phyloP scores from a whole-genome alignment of 2,113 vertebrate genomes.

The Microcebus tavaratra region DNA sequence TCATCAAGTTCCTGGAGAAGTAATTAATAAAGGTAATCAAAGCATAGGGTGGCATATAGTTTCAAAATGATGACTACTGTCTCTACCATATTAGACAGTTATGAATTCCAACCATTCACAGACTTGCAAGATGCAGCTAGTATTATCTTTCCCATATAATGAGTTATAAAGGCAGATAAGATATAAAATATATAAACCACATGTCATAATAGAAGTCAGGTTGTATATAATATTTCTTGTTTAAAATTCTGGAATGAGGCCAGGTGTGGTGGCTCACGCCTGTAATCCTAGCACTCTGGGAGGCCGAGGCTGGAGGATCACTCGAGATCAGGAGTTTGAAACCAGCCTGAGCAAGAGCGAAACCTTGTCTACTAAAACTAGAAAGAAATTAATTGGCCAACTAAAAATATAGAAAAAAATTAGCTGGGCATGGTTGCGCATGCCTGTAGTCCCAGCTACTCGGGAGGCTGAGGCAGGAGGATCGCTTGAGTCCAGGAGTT shows the following conservation, averaged over 20 bases:
- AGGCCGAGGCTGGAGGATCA: too few species aligned
- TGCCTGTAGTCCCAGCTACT: too few species aligned
- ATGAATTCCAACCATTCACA: background rate
- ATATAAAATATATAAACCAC: background rate
- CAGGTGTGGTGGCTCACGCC: too few species aligned
- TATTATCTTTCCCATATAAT: background rate
- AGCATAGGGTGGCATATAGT: background rate
- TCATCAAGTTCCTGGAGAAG: background rate
- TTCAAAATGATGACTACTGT: conserved; percentile 19
- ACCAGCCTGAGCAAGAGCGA: too few species aligned
- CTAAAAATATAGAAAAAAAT: too few species aligned
- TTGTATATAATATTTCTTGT: background rate
- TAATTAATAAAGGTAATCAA: background rate
- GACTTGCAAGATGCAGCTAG: background rate
- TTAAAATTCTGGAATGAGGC: conserved; percentile 23
- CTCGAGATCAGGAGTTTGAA: too few species aligned
- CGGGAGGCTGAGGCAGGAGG: too few species aligned
- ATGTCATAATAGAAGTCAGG: background rate
- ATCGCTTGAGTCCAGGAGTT: too few species aligned
- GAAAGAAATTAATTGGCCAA: too few species aligned
- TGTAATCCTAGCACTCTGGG: too few species aligned
- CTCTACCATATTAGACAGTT: background rate
- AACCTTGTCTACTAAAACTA: too few species aligned
- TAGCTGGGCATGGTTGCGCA: too few species aligned
- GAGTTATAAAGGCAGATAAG: background rate